Base-by-base conservation (phyloP, 1,140 invertebrate species). In the Lineus longissimus region DNA sequence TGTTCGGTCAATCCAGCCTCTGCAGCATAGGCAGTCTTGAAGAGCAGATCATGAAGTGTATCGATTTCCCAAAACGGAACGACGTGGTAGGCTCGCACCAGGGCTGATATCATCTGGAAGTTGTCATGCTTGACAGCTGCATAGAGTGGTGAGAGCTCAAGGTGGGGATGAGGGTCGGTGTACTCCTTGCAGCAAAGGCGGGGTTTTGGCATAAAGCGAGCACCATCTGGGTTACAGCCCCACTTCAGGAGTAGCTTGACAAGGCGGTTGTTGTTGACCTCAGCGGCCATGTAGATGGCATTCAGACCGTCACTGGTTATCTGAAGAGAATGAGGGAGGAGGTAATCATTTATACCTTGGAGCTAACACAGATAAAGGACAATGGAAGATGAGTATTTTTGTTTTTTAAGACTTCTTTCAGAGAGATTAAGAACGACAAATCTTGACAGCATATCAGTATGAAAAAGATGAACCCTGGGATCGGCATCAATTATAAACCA, bases 111-210 rank as follows among this genome's bases (percentile, higher is more conserved):
- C 57, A 78, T 66, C 55, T 75, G 68, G 9, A 74, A 36, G 69
- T 75, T 74, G 63, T 74, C 71, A 59, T 77, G 76, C 33, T 73
- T 75, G 43, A 79, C 51, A 23, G 77, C 73, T 40, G 74, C 54
- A 65, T 76, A 81, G 25, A 81, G 51, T 11, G 79, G 79, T 57
- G 79, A 74, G 27, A 80, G 65, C 45, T 71, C 72, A 63, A 80
- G 72, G 65, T 79, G 78, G 29, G 78, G 78, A 64, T 80, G 78
- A 15, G 65, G 27, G 59, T 81, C 78, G 25, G 73, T 68, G 41
- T 74, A 71, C 9, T 63, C 36, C 9, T 73, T 41, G 65, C 77
- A 81, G 41, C 78, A 80, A 33, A 61, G 68, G 69, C 25, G 74
- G 22, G n/a, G 31, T 19, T 65, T 63, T 29, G 65, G 71, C 27